Base-by-base conservation (phyloP, 1,140 invertebrate genomes). In the Heliconius eleuchia region DNA sequence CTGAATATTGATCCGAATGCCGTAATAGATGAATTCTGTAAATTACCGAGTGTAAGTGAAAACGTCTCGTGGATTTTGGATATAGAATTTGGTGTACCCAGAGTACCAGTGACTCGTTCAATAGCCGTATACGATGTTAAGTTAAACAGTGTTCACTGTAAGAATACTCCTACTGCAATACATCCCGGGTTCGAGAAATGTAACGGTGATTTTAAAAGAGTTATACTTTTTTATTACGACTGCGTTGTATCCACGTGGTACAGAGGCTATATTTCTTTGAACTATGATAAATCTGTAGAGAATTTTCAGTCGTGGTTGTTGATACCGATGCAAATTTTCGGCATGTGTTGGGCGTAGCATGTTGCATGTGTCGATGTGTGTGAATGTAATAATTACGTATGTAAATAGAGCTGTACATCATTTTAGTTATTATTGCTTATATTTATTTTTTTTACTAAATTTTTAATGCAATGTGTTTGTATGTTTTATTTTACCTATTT, bases 11-110 rank as follows among this genome's bases (percentile, higher is more conserved):
- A 93, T 80, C 89, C 91, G 8, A 93, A 93, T 87, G 74, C 83
- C 8, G 79, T 93, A 7, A 91, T 93, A 82, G 89, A 93, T 84
- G 87, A 86, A 34, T 89, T 92, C 75, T 93, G 91, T 75, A 87
- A 88, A 83, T 30, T 89, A 37, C n/a, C 71, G 7, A 84, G 86
- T 79, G 66, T 90, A 42, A 46, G 73, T 34, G 81, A 85, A 71
- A 86, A 91, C 80, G 72, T 77, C 16, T 73, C 83, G 46, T 92
- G 90, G 89, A 83, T 93, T 30, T 80, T 91, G 71, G 91, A 93
- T 85, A 80, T 93, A 30, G 92, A 92, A 79, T 90, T 89, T 66
- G 91, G 91, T 66, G 77, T 89, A 30, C 87, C 88, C 11, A 87
- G 78, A 80, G 76, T n/a, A 71, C 78, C 87, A 7, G 80, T 82